These are phyloP conservation scores for Brachyrhaphis roseni DNA, from an alignment of 2,797 vertebrate species.

Conservation along the genomic window DNA sequence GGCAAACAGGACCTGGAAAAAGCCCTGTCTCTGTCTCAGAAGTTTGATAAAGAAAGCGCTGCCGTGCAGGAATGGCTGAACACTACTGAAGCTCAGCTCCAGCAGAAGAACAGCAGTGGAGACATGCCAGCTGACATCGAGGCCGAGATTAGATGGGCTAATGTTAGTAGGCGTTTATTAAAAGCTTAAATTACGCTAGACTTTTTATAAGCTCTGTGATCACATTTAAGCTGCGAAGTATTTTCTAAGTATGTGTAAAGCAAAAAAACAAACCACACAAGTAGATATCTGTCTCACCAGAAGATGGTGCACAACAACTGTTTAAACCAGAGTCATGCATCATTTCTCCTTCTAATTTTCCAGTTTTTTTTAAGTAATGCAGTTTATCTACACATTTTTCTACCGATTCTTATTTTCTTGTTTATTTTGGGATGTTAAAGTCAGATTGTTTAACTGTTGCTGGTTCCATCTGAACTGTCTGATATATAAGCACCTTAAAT, in stretches of 20 bases:
- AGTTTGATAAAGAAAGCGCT: slow-evolving; percentile 86
- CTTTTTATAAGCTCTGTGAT: background rate
- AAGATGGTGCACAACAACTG: slow-evolving; percentile 40
- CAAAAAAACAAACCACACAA: background rate
- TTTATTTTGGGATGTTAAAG: background rate
- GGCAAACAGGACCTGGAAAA: slow-evolving; percentile 96
- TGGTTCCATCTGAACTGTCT: background rate
- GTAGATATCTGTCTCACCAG: slow-evolving; percentile 30
- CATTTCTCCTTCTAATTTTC: background rate
- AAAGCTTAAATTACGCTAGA: background rate
- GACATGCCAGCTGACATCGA: slow-evolving; percentile 90
- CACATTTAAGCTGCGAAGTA: background rate
- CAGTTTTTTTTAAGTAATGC: background rate
- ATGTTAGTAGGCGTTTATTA: slow-evolving; percentile 81
- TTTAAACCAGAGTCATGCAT: background rate
- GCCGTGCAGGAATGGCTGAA: slow-evolving; percentile 89
- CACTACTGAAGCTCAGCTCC: slow-evolving; percentile 83
- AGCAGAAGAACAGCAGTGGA: slow-evolving; percentile 87
- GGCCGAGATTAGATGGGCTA: slow-evolving; percentile 91
- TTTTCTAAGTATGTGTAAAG: background rate
- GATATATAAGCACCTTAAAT: background rate
- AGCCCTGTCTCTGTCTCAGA: slow-evolving; percentile 88
- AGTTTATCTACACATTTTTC: background rate
- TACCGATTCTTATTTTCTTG: background rate
- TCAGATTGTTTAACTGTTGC: background rate